Evolutionary conservation across 2,888 invertebrate genomes (phyloP).

Genomic region (Lasioglossum lativentre): DNA sequence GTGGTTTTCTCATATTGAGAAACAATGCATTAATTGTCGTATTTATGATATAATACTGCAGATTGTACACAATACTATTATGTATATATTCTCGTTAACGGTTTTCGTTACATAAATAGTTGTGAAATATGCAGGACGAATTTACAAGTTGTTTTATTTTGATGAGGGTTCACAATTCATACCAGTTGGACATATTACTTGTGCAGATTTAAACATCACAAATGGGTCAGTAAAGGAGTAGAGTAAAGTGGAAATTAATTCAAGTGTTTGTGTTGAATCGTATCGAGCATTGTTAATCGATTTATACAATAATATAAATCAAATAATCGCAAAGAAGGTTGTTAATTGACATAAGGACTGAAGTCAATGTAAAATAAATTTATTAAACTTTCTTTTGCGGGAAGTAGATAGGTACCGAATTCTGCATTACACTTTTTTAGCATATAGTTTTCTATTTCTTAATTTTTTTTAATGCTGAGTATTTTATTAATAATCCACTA

Average conservation of each 20-base stretch:
- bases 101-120: conserved; percentile 48
- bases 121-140: conserved; percentile 51
- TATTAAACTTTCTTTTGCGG: conserved; percentile 46
- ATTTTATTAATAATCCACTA: conserved; percentile 19
- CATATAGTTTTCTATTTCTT: conserved; percentile 18
- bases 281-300: conserved; percentile 46
- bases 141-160: conserved; percentile 48
- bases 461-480: conserved; percentile 19
- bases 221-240: conserved; percentile 17
- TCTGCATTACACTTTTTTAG: conserved; percentile 15
- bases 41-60: conserved; percentile 48
- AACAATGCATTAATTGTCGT: conserved; percentile 62
- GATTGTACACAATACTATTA: conserved; percentile 46
- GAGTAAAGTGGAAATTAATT: conserved; percentile 23
- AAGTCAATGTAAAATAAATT: conserved; percentile 59
- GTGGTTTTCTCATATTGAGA: conserved; percentile 83
- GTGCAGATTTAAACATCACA: conserved; percentile 23
- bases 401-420: conserved; percentile 26
- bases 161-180: conserved; percentile 8
- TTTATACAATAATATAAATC: conserved; percentile 40
- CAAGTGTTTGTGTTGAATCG: conserved; percentile 41
- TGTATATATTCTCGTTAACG: conserved; percentile 44
- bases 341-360: conserved; percentile 54
- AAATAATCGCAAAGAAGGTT: conserved; percentile 45
- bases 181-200: conserved; percentile 13